Evolutionary conservation across 2,888 invertebrate genomes (phyloP).

Genomic region (Blastobasis adustella): DNA sequence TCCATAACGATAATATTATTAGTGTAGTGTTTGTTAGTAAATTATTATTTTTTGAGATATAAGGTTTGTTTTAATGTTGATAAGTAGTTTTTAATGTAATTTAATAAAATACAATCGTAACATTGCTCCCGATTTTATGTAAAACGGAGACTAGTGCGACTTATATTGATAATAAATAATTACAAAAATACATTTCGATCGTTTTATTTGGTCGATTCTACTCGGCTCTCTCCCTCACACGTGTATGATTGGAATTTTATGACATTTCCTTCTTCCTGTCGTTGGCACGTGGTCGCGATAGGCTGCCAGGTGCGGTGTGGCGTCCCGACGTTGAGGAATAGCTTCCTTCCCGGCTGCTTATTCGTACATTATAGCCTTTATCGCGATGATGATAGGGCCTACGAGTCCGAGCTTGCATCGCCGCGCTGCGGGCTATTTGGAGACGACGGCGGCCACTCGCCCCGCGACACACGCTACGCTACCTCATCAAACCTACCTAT

Average conservation of each 20-base stretch:
- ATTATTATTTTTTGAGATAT: constrained; percentile 73
- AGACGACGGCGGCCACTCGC: constrained; percentile 34
- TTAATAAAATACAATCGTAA: constrained; percentile 63
- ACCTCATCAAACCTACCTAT: too few relatives aligned
- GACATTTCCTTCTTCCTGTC: constrained; percentile 9
- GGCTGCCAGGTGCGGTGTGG: constrained; percentile 15
- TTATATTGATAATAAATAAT: constrained; percentile 64
- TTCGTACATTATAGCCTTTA: too few relatives aligned
- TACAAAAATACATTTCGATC: constrained; percentile 27
- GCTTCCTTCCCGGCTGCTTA: constrained; percentile 35
- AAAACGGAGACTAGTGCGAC: constrained; percentile 53
- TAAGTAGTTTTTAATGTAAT: constrained; percentile 69
- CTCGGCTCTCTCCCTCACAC: background rate
- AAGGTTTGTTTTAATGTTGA: constrained; percentile 69
- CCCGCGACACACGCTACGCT: constrained; percentile 24
- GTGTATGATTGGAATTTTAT: constrained; percentile 3
- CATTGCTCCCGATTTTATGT: constrained; percentile 49
- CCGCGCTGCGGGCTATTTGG: constrained; percentile 54
- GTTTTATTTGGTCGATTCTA: constrained; percentile 27
- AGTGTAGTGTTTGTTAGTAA: constrained; percentile 63
- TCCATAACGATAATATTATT: background rate
- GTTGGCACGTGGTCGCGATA: constrained; percentile 1
- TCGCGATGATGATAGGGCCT: too few relatives aligned
- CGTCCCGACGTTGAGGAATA: constrained; percentile 33
- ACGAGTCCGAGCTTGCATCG: too few relatives aligned